These are phyloP conservation scores for Meteorus sp. DNA, from an alignment of 1,140 invertebrate species.

Conservation along the genomic window DNA sequence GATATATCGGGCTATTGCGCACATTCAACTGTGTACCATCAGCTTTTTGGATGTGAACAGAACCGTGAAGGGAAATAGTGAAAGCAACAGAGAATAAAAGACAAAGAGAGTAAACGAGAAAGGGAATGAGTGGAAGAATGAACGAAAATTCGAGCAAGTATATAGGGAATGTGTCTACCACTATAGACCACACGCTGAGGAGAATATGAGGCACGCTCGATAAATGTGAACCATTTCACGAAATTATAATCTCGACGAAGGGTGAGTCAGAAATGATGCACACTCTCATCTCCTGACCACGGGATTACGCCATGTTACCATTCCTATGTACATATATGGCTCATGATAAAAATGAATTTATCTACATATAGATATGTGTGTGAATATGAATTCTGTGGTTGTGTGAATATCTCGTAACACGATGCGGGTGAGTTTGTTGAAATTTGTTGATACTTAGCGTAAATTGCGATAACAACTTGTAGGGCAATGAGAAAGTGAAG, in stretches of 20 bases:
- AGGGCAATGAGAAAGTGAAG: too few species aligned
- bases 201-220: constrained; percentile 22
- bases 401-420: neutral
- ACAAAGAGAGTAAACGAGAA: neutral
- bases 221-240: constrained; percentile 20
- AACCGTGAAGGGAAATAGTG: neutral
- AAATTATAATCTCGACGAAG: constrained; percentile 24
- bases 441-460: too few species aligned
- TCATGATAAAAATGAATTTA: constrained; percentile 5
- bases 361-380: neutral
- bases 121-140: too few species aligned
- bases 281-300: constrained; percentile 10
- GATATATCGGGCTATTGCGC: constrained; percentile 6
- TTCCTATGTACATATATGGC: too few species aligned
- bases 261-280: constrained; percentile 19
- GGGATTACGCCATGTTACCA: neutral
- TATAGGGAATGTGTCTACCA: too few species aligned
- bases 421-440: neutral
- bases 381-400: too few species aligned
- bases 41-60: constrained; percentile 1
- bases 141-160: too few species aligned
- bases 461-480: too few species aligned
- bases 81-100: too few species aligned
- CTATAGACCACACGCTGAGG: constrained; percentile 18
- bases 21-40: constrained; percentile 1